Evolutionary conservation across 1,140 invertebrate species (phyloP).

Genomic region (Magallana gigas): DNA sequence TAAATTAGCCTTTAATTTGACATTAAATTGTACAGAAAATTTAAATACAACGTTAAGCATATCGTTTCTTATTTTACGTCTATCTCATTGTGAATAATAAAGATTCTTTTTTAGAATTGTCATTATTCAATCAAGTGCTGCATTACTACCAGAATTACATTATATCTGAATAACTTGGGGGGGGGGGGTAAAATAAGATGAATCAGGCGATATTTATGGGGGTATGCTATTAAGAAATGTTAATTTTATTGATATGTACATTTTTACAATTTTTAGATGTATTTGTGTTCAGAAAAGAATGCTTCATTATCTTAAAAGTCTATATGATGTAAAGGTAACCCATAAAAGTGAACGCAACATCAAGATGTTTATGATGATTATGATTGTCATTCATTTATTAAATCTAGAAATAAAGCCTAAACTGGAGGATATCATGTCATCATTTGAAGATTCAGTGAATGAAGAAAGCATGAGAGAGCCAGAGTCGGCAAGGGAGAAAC

Average conservation of each 20-base stretch:
- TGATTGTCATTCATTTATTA: constrained; percentile 33
- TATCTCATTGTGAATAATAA: too few relatives aligned
- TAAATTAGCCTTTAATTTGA: too few relatives aligned
- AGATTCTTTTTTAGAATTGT: too few relatives aligned
- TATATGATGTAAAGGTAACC: constrained; percentile 1
- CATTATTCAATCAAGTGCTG: too few relatives aligned
- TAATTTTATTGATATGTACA: too few relatives aligned
- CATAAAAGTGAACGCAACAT: constrained; percentile 29
- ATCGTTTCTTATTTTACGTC: too few relatives aligned
- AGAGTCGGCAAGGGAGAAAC: neutral
- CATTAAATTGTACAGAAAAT: too few relatives aligned
- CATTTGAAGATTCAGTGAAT: constrained; percentile 33
- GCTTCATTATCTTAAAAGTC: neutral
- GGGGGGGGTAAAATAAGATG: neutral
- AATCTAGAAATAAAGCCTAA: constrained; percentile 36
- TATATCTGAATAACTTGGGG: too few relatives aligned
- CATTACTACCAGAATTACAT: too few relatives aligned
- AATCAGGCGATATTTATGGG: neutral
- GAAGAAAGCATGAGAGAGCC: neutral
- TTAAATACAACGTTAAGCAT: too few relatives aligned
- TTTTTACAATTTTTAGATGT: neutral
- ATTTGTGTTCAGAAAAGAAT: neutral
- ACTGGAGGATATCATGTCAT: constrained; percentile 14
- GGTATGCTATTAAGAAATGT: too few relatives aligned
- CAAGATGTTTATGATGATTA: constrained; percentile 35